phyloP scores from a whole-genome alignment of 2,888 invertebrate genomes.

The Lasioglossum pauxillum region DNA sequence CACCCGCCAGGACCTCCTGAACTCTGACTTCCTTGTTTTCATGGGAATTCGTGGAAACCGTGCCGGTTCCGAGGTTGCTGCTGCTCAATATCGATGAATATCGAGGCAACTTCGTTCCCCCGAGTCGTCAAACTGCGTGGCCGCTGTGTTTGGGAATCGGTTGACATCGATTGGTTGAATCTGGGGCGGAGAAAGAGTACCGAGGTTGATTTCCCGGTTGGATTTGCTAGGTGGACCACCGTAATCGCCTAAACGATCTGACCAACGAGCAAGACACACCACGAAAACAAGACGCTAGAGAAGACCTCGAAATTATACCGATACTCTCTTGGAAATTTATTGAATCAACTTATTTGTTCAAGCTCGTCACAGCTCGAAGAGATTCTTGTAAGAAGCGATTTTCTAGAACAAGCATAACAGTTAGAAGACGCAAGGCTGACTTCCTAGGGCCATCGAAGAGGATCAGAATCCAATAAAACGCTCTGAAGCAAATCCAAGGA shows the following conservation, averaged over 20 bases:
- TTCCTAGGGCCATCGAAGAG: neutral
- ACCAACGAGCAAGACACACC: neutral
- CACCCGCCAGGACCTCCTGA: conserved; percentile 71
- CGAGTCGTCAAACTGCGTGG: conserved; percentile 21
- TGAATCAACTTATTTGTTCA: neutral
- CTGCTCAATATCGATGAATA: neutral
- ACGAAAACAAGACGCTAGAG: neutral
- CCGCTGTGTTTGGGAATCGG: neutral
- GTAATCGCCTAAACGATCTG: neutral
- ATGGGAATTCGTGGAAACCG: conserved; percentile 69
- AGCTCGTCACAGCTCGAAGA: neutral
- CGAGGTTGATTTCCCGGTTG: neutral
- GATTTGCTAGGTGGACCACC: neutral
- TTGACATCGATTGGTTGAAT: neutral
- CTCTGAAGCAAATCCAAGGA: neutral
- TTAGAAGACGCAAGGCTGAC: neutral
- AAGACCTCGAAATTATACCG: neutral
- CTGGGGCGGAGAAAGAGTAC: neutral
- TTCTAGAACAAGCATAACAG: neutral
- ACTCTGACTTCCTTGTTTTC: conserved; percentile 59
- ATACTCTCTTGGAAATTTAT: neutral
- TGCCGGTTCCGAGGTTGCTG: neutral
- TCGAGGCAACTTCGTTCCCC: neutral
- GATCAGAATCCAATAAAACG: neutral
- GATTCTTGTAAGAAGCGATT: neutral